A percentile compares a stretch with the other conserved stretches of the same genome.
Conservation (phyloP, 2,888 invertebrate species). For the Phortica okadai region DNA sequence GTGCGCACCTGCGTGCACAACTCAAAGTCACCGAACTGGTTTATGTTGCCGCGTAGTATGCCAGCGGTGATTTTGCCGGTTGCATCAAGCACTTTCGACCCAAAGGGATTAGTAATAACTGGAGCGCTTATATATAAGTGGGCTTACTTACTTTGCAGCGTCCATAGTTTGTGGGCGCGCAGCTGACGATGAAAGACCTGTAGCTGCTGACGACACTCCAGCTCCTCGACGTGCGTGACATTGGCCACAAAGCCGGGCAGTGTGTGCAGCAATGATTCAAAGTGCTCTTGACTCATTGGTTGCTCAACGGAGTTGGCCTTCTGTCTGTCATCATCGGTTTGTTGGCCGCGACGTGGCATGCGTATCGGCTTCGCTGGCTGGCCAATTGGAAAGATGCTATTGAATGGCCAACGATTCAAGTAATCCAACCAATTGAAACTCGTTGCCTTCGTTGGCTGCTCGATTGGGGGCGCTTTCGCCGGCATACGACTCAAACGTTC, state of each 20-base stretch:
- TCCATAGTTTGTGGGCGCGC: constrained; percentile 83
- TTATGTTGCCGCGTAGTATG: constrained; percentile 82
- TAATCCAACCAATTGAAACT: constrained; percentile 63
- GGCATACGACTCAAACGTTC: constrained; percentile 42
- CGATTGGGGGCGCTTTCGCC: constrained; percentile 6
- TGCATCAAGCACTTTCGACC: constrained; percentile 82
- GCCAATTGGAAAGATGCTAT: constrained; percentile 68
- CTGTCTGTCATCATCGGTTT: constrained; percentile 16
- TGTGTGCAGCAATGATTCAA: constrained; percentile 81
- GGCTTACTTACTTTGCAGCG: constrained; percentile 82
- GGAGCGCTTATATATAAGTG: neutral
- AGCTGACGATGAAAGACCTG: constrained; percentile 82
- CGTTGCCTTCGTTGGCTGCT: constrained; percentile 1
- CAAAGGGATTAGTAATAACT: neutral
- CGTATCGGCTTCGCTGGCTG: constrained; percentile 56
- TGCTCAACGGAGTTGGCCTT: constrained; percentile 18
- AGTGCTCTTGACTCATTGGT: constrained; percentile 71
- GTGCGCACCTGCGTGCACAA: constrained; percentile 80
- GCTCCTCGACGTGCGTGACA: constrained; percentile 81
- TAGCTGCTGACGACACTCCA: constrained; percentile 83
- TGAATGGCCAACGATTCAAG: constrained; percentile 74
- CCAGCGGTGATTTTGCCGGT: constrained; percentile 85
- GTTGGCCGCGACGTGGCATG: constrained; percentile 44
- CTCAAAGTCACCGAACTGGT: constrained; percentile 85
- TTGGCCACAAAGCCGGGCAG: constrained; percentile 84